phyloP scores from a whole-genome alignment of 2,797 vertebrate species.

The Sparus aurata region DNA sequence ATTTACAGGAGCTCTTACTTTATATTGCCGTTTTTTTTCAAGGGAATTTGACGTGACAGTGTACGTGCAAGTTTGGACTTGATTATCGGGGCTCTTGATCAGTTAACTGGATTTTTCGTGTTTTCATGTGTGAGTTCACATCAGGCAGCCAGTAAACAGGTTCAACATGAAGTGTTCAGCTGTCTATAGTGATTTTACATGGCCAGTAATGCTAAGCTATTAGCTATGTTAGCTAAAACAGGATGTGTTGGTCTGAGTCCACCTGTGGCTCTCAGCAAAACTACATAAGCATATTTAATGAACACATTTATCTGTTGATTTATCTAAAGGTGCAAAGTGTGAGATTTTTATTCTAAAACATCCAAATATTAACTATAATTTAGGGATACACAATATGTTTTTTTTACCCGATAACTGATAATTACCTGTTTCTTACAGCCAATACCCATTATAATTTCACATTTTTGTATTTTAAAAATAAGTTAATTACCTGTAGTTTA shows the following conservation, averaged over 20 bases:
- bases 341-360: no score
- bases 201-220: not conserved
- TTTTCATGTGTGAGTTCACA: not conserved
- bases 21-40: not conserved
- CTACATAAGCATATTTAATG: not conserved
- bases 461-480: no score
- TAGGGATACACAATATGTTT: no score
- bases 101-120: not conserved
- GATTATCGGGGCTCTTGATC: no score
- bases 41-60: not conserved
- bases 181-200: not conserved
- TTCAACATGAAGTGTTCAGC: not conserved
- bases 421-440: no score
- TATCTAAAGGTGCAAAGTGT: no score
- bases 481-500: no score
- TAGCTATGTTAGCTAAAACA: not conserved
- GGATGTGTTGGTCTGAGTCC: not conserved
- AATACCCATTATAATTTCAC: no score
- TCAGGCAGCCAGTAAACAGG: no score
- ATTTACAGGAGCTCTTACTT: rapidly evolving
- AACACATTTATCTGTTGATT: not conserved
- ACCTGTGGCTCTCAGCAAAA: not conserved
- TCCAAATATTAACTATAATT: no score
- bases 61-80: rapidly evolving
- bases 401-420: no score